Evolutionary conservation across 2,888 invertebrate genomes (phyloP).

Genomic region (Quadroppia sp.): DNA sequence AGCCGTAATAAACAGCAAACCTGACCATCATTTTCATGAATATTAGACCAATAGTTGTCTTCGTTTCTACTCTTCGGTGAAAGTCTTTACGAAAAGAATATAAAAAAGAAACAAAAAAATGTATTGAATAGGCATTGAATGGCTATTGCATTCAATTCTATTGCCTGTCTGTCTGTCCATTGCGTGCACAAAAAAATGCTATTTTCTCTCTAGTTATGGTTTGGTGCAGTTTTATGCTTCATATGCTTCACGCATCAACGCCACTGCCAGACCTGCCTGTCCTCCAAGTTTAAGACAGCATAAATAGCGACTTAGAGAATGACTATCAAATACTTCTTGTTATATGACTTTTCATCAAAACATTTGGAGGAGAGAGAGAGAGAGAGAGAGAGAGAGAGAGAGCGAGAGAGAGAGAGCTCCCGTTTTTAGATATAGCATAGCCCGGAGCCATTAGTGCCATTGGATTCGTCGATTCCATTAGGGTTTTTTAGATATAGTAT

Average conservation of each 20-base stretch:
- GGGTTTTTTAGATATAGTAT: constrained; percentile 13
- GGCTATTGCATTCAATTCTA: too few relatives aligned
- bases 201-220: constrained; percentile 31
- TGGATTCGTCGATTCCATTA: constrained; percentile 10
- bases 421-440: constrained; percentile 8
- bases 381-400: too few relatives aligned
- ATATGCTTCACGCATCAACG: constrained; percentile 28
- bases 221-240: constrained; percentile 28
- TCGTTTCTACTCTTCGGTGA: not conserved
- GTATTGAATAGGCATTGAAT: constrained; percentile 1
- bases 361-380: too few relatives aligned
- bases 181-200: constrained; percentile 25
- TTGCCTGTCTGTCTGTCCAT: not conserved
- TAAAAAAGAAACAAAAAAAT: not conserved
- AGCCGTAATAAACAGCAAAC: constrained; percentile 18
- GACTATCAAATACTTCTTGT: constrained; percentile 28
- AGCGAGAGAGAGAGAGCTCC: constrained; percentile 16
- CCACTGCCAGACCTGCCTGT: constrained; percentile 17
- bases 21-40: not conserved
- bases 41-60: constrained; percentile 18
- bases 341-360: constrained; percentile 29
- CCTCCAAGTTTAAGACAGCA: constrained; percentile 9
- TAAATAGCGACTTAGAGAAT: constrained; percentile 4
- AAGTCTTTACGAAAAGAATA: constrained; percentile 7
- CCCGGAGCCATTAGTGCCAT: not conserved